phyloP scores from a whole-genome alignment of 2,113 vertebrate species.

The Bufo bufo region DNA sequence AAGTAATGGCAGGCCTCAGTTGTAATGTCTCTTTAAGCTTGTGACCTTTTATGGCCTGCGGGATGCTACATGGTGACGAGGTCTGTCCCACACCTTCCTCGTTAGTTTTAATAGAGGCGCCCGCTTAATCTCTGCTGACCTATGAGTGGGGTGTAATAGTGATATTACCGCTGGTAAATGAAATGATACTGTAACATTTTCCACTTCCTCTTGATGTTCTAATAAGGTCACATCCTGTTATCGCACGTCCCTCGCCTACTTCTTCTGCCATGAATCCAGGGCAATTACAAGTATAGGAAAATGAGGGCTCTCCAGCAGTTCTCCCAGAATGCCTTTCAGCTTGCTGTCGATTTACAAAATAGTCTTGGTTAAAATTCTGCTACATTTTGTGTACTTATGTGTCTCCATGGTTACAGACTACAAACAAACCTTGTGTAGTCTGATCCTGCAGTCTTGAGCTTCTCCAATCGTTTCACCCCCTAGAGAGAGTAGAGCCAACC shows the following conservation, averaged over 20 bases:
- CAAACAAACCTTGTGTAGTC: neutral
- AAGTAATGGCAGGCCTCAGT: neutral
- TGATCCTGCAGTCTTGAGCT: neutral
- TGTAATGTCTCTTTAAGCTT: neutral
- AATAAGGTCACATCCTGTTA: slow-evolving; percentile 12
- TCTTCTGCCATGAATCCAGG: neutral
- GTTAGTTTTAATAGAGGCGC: neutral
- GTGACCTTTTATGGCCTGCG: neutral
- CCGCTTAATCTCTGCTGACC: neutral
- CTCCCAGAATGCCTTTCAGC: neutral
- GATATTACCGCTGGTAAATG: neutral
- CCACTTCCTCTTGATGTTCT: neutral
- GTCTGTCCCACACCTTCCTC: neutral
- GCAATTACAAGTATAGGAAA: neutral
- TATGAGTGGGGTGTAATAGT: neutral
- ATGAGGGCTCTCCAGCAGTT: neutral
- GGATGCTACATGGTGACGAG: neutral
- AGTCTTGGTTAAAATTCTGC: neutral
- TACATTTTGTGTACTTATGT: neutral
- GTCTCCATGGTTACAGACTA: neutral
- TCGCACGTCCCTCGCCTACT: neutral
- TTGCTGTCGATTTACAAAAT: neutral
- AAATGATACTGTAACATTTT: neutral
- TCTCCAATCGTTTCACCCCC: too few relatives aligned
- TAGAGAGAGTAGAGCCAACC: too few relatives aligned